These are phyloP conservation scores for Rachycentron canadum DNA, from an alignment of 2,797 vertebrate species.

Conservation along the genomic window DNA sequence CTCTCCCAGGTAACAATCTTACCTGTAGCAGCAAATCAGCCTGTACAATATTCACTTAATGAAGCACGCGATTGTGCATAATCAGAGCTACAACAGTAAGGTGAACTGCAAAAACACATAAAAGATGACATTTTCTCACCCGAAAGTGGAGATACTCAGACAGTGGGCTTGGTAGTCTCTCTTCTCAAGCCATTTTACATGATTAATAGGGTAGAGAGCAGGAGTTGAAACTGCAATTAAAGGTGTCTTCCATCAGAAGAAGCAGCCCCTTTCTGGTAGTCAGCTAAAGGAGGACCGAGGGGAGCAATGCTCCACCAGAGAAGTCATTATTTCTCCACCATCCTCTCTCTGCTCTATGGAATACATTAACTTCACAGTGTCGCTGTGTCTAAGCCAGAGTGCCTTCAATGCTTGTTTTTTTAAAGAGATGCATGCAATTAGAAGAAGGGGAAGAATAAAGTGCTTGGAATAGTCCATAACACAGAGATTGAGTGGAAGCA, in stretches of 20 bases:
- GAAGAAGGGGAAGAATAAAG: conserved; percentile 87
- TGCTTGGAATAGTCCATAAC: conserved; percentile 77
- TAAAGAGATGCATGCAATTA: conserved; percentile 88
- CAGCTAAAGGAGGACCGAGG: conserved; percentile 71
- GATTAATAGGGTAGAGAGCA: conserved; percentile 71
- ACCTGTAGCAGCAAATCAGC: conserved; percentile 60
- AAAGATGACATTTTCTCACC: conserved; percentile 48
- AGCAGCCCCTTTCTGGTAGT: conserved; percentile 67
- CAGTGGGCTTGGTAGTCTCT: conserved; percentile 34
- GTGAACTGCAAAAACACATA: conserved; percentile 50
- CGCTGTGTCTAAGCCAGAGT: conserved; percentile 82
- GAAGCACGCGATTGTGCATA: conserved; percentile 61
- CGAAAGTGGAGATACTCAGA: conserved; percentile 30
- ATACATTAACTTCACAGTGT: conserved; percentile 81
- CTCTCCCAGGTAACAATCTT: conserved; percentile 74
- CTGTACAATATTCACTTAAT: conserved; percentile 60
- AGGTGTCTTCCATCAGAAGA: conserved; percentile 73
- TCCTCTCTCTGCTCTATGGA: conserved; percentile 75
- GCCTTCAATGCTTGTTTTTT: conserved; percentile 79
- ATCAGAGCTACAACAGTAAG: conserved; percentile 34
- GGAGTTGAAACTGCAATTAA: conserved; percentile 80
- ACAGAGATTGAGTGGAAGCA: conserved; percentile 68
- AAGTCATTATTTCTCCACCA: conserved; percentile 78
- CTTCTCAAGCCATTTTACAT: conserved; percentile 66
- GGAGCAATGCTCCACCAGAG: conserved; percentile 71